Evolutionary conservation across 2,113 vertebrate species (phyloP), one percentile per base, ranked within the genome.

Genomic region (Festucalex cinctus): DNA sequence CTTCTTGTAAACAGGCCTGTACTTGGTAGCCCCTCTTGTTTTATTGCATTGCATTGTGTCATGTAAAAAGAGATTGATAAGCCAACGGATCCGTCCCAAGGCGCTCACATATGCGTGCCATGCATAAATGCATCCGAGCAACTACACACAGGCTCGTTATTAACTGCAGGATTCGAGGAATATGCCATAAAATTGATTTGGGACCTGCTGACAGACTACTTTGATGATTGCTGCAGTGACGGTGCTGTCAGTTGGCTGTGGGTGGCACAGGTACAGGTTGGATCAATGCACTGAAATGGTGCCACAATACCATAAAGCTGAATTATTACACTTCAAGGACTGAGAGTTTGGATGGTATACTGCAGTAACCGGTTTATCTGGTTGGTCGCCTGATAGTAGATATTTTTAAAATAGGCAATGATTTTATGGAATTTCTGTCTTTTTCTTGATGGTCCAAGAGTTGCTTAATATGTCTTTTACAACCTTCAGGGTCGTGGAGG

Each of bases 401-500:
- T 70, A 64, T 46, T 71, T 77, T 71, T 81, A n/a, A 75, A 78
- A 82, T 82, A 48, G 77, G 51, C 39, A 46, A 20, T 36, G 9
- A 59, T 59, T 59, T 43, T 46, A 8, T 75, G 41, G 75, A 37
- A 78, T 83, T 76, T 68, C 60, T 70, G 69, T 76, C 72, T 24
- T 63, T 44, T 63, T 44, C 44, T 24, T 43, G 70, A 58, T 66
- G 70, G 53, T 67, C 76, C 66, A 81, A 77, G 58, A 67, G 62
- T 66, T 74, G 68, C 62, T 74, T 60, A 69, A 24, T 78, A 48
- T 54, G 92, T 5, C 87, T 37, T 93, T 65, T 92, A 90, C 78
- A 90, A 93, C 83, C 66, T 53, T 36, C 71, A 99, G 97, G 97
- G 97, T 62, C 95, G 97, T 0, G 85, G 90, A 0, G 95, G 96